These are phyloP conservation scores for Hesperia comma DNA, from an alignment of 2,888 invertebrate species.

Conservation along the genomic window DNA sequence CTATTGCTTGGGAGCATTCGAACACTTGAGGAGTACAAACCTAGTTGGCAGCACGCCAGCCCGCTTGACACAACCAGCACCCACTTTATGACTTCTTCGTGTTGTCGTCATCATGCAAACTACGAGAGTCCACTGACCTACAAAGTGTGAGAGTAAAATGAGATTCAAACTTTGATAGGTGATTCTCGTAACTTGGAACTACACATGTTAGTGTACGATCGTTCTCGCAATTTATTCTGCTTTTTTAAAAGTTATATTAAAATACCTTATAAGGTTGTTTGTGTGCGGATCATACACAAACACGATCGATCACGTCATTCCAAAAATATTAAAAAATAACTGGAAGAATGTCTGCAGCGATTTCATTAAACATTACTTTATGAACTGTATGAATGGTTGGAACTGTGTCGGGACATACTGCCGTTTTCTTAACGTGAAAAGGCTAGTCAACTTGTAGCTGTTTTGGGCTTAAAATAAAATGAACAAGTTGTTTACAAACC, in stretches of 20 bases:
- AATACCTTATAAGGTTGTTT: too few relatives aligned
- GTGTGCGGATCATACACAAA: too few relatives aligned
- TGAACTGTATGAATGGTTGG: too few relatives aligned
- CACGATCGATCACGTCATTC: too few relatives aligned
- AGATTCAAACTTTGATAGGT: not conserved
- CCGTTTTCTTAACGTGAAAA: too few relatives aligned
- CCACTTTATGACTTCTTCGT: conserved; percentile 52
- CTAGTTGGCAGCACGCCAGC: conserved; percentile 60
- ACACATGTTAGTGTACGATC: not conserved
- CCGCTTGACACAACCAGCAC: conserved; percentile 62
- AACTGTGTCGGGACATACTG: too few relatives aligned
- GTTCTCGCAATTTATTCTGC: not conserved
- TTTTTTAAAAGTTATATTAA: too few relatives aligned
- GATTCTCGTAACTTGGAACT: not conserved
- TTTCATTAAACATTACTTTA: not conserved
- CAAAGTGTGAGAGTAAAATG: conserved; percentile 8
- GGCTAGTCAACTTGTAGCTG: too few relatives aligned
- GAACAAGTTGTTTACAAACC: too few relatives aligned
- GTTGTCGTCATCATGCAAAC: conserved; percentile 38
- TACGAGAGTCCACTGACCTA: conserved; percentile 30
- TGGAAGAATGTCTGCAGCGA: conserved; percentile 6
- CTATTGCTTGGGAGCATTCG: conserved; percentile 9
- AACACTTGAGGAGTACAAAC: conserved; percentile 10
- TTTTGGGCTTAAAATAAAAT: too few relatives aligned
- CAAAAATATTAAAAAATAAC: too few relatives aligned